Evolutionary conservation across 2,888 invertebrate species (phyloP).

Genomic region (Archips xylosteana): DNA sequence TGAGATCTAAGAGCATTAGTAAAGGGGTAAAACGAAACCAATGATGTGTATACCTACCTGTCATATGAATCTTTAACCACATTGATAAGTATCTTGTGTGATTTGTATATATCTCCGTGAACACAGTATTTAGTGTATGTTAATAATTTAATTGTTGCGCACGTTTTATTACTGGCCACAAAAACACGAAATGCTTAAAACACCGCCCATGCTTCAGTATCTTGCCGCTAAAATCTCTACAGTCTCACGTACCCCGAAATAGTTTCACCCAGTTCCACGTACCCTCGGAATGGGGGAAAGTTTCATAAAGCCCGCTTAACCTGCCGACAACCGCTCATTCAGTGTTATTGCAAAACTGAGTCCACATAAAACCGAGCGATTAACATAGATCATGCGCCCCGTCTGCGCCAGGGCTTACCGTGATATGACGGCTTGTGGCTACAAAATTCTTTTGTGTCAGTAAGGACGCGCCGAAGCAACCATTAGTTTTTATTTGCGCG

Average conservation of each 20-base stretch:
- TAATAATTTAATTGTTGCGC: not conserved
- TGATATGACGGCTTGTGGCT: constrained; percentile 59
- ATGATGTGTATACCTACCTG: no score
- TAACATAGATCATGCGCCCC: constrained; percentile 64
- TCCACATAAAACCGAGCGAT: constrained; percentile 66
- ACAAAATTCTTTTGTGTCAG: constrained; percentile 62
- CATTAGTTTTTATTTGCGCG: constrained; percentile 76
- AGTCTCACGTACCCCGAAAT: constrained; percentile 36
- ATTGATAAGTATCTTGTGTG: no score
- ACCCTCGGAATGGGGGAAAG: constrained; percentile 45
- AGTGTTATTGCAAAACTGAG: constrained; percentile 68
- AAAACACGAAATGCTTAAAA: not conserved
- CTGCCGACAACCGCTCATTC: constrained; percentile 58
- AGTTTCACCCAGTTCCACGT: constrained; percentile 37
- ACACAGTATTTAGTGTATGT: no score
- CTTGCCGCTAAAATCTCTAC: constrained; percentile 20
- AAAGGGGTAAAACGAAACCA: no score
- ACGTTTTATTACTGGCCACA: not conserved
- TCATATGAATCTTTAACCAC: no score
- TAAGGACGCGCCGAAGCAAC: constrained; percentile 54
- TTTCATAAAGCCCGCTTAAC: constrained; percentile 62
- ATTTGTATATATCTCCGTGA: no score
- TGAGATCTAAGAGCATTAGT: no score
- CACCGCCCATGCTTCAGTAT: constrained; percentile 9
- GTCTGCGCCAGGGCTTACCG: constrained; percentile 56